Base-by-base conservation (phyloP, 2,888 invertebrate species). In the Anthophora plumipes region DNA sequence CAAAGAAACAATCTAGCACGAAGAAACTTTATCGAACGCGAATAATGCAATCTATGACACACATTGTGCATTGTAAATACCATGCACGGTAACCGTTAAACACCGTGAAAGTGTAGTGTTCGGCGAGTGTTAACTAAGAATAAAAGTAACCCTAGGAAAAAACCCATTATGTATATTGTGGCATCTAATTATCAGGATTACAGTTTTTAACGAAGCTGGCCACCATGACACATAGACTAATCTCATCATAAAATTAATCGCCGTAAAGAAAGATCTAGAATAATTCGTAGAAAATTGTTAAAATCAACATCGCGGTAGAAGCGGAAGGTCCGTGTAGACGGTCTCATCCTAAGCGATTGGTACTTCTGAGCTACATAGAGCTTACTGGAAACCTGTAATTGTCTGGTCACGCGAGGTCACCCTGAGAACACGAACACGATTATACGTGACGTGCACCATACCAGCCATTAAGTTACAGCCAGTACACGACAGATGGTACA, bases 331-430 rank as follows among this genome's bases (percentile, higher is more conserved):
- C 73, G 52, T 46, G 61, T 46, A 63, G 54, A 72, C 67, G 73
- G 74, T 80, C 84, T 78, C 85, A 61, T 88, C 82, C 80, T 77
- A 82, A 82, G 72, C 70, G 79, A 86, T 86, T 78, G 85, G 72
- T 85, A 84, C 84, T 88, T 86, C 79, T 80, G 71, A 66, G 39
- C 77, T 80, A 68, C 69, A 67, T 82, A 79, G 78, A 75, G 57
- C 77, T 72, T 69, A 75, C 76, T 80, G 76, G 80, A 83, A 87
- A 84, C 87, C 87, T 76, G 80, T 87, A 84, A 89, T 88, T 88
- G 87, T 71, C 73, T 74, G 82, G 83, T 87, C 89, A 88, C 89
- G 89, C 88, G 83, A 88, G 89, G 84, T 85, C 84, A 86, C 69
- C 76, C 74, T 64, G 85, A 66, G 89, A 85, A 81, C 88, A 87